Conservation (phyloP, 2,113 vertebrate genomes). For the Halichoeres trimaculatus region DNA sequence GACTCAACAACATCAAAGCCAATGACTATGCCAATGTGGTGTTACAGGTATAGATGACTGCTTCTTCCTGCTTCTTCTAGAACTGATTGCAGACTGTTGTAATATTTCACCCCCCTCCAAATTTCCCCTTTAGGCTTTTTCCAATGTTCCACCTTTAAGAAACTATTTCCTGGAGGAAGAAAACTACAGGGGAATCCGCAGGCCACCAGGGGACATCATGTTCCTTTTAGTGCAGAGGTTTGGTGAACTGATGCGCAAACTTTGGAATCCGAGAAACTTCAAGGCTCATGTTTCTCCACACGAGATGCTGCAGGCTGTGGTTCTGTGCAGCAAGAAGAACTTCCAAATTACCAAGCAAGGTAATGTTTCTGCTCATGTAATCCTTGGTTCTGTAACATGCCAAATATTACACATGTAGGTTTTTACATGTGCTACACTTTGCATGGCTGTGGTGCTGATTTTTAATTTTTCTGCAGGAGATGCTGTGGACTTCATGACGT, state of each 20-base stretch:
- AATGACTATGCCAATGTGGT: conserved; percentile 98
- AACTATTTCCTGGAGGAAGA: conserved; percentile 98
- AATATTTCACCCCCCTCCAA: not conserved
- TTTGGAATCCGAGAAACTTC: conserved; percentile 98
- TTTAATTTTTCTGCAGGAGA: conserved; percentile 84
- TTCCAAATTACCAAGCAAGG: conserved; percentile 99
- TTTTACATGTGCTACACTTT: not conserved
- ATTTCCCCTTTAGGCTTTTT: conserved; percentile 86
- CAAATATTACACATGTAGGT: not conserved
- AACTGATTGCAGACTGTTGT: not conserved
- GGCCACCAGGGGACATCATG: conserved; percentile 97
- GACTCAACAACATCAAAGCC: conserved; percentile 98
- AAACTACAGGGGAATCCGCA: conserved; percentile 90
- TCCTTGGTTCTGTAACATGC: not conserved
- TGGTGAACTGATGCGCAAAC: conserved; percentile 96
- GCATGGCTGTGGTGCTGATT: not conserved
- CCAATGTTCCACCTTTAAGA: conserved; percentile 93
- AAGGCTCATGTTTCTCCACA: conserved; percentile 98
- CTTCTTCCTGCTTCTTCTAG: not conserved
- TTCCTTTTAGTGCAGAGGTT: conserved; percentile 97
- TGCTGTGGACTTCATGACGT: conserved; percentile 96
- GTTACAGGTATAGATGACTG: conserved; percentile 86
- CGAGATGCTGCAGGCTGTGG: conserved; percentile 98
- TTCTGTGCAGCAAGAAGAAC: conserved; percentile 98
- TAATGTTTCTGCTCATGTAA: conserved; percentile 41